Evolutionary conservation across 2,888 invertebrate species (phyloP).

Genomic region (Andrena minutula): DNA sequence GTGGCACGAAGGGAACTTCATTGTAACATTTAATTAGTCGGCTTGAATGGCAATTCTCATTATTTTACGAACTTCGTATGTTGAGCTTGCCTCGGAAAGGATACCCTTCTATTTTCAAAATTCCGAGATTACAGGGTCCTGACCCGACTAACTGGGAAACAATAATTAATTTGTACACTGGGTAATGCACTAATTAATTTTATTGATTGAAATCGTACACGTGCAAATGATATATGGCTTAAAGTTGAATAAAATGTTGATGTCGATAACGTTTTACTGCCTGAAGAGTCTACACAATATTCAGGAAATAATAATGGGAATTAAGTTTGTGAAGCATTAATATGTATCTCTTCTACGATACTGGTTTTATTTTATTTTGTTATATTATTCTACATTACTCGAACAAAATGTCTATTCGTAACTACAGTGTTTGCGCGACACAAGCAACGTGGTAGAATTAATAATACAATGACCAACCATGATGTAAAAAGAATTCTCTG

Average conservation of each 20-base stretch:
- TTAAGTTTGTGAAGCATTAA: neutral
- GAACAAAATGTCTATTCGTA: too few relatives aligned
- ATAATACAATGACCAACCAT: neutral
- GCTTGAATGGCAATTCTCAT: constrained; percentile 12
- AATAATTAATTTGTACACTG: too few relatives aligned
- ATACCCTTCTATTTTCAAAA: neutral
- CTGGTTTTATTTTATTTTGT: neutral
- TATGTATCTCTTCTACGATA: neutral
- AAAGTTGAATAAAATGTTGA: neutral
- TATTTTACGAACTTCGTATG: neutral
- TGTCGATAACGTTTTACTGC: neutral
- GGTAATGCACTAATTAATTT: too few relatives aligned
- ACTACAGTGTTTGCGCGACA: neutral
- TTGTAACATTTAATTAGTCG: constrained; percentile 52
- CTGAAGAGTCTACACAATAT: neutral
- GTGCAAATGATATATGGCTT: too few relatives aligned
- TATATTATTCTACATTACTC: too few relatives aligned
- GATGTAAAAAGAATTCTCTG: neutral
- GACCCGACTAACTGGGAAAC: too few relatives aligned
- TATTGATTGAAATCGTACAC: too few relatives aligned
- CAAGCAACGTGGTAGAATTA: neutral
- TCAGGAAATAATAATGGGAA: neutral
- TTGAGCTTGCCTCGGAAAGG: neutral
- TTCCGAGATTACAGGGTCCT: neutral
- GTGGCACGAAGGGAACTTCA: constrained; percentile 26